phyloP scores from a whole-genome alignment of 2,888 invertebrate genomes.

The Platycnemis pennipes region DNA sequence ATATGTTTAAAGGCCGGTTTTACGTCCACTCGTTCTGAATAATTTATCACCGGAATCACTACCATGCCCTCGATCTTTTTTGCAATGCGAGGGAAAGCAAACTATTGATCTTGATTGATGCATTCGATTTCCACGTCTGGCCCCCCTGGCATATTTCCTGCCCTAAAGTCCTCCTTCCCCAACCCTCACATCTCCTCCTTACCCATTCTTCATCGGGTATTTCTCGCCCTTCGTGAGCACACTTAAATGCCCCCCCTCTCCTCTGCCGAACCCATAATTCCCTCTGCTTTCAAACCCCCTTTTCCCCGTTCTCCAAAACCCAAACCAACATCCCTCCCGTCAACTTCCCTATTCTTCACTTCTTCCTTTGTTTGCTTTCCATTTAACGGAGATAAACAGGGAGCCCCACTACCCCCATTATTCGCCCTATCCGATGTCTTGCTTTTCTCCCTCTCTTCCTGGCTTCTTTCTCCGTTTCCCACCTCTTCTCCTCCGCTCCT shows the following conservation, averaged over 20 bases:
- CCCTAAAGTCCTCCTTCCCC: too few relatives aligned
- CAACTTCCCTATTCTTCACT: neutral
- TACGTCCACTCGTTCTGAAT: too few relatives aligned
- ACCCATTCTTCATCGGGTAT: too few relatives aligned
- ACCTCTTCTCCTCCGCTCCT: neutral
- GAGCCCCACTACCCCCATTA: neutral
- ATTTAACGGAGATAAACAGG: slow-evolving; percentile 8
- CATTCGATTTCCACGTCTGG: neutral
- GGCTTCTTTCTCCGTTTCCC: neutral
- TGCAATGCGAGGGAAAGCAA: neutral
- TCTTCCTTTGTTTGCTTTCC: neutral
- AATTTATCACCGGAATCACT: neutral
- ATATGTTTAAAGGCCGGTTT: too few relatives aligned
- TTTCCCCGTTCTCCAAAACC: neutral
- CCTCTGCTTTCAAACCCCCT: neutral
- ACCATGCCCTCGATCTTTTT: neutral
- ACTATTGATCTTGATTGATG: neutral
- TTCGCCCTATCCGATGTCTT: neutral
- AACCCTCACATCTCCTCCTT: neutral
- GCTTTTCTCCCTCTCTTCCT: too few relatives aligned
- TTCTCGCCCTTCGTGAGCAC: too few relatives aligned
- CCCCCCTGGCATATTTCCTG: neutral
- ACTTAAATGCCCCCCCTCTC: neutral
- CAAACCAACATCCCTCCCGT: neutral
- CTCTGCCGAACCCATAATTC: too few relatives aligned